These are phyloP conservation scores for Calvadosia cruxmelitensis DNA, from an alignment of 30 jellyfish, hydroid and myxozoan species.

Conservation along the genomic window DNA sequence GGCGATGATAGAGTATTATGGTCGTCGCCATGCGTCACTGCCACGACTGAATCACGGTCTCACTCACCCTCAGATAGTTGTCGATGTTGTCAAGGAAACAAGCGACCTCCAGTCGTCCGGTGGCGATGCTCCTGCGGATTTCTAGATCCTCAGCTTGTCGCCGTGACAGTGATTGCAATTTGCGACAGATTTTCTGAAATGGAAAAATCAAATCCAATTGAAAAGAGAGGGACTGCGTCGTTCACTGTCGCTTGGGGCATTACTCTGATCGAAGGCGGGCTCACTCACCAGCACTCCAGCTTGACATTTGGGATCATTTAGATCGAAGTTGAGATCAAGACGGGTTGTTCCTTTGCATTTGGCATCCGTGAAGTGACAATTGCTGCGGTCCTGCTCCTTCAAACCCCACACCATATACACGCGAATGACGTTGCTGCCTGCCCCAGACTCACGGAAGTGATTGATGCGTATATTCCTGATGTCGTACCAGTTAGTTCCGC, in stretches of 20 bases:
- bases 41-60: not conserved
- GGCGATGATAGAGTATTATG: not conserved
- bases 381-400: conserved; percentile 59
- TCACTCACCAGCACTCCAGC: conserved; percentile 48
- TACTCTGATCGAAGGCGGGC: not conserved
- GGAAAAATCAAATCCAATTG: conserved; percentile 1
- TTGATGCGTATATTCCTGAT: conserved; percentile 50
- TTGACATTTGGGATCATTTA: conserved; percentile 72
- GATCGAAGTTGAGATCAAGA: conserved; percentile 62
- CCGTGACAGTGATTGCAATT: conserved; percentile 24
- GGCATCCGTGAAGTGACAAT: conserved; percentile 87
- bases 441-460: conserved; percentile 76
- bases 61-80: conserved; percentile 27
- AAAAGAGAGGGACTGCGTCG: not conserved
- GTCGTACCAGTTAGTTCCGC: conserved; percentile 92
- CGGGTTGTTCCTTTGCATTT: conserved; percentile 86
- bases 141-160: conserved; percentile 55
- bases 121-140: conserved; percentile 74
- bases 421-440: conserved; percentile 78
- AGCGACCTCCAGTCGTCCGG: conserved; percentile 85
- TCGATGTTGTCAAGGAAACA: conserved; percentile 76
- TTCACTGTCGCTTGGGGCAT: not conserved
- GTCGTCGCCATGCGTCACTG: too few relatives aligned
- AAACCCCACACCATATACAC: conserved; percentile 76
- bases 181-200: conserved; percentile 57